Evolutionary conservation across 2,888 invertebrate genomes (phyloP).

Genomic region (Eurois occulta): DNA sequence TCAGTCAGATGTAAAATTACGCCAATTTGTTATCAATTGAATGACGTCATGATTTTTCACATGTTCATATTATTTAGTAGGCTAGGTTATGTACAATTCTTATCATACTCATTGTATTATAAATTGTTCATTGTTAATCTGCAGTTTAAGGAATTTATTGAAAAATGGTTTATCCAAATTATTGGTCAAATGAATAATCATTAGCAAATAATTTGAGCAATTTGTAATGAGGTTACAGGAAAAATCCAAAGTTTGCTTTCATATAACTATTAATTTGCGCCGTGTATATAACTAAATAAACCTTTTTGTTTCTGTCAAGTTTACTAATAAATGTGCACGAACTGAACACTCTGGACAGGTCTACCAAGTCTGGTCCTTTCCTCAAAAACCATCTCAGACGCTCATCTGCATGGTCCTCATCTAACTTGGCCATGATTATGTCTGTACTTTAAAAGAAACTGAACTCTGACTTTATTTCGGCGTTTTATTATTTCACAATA

Average conservation of each 20-base stretch:
- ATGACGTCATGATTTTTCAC: slow-evolving; percentile 9
- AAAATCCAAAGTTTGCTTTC: not conserved
- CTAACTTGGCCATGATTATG: not conserved
- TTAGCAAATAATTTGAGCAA: not conserved
- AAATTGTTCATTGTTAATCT: not conserved
- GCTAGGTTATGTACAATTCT: not conserved
- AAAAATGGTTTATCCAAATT: slow-evolving; percentile 4
- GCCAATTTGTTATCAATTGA: slow-evolving; percentile 29
- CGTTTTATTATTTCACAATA: not conserved
- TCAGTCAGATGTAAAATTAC: slow-evolving; percentile 2
- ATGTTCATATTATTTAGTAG: not conserved
- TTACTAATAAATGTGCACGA: not conserved
- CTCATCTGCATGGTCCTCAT: not conserved
- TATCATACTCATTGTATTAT: slow-evolving; percentile 4
- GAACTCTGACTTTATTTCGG: not conserved
- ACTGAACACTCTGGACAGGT: not conserved
- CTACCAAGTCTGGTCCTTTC: not conserved
- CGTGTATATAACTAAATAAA: not conserved
- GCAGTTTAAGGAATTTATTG: slow-evolving; percentile 11
- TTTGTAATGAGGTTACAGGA: not conserved
- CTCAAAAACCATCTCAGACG: not conserved
- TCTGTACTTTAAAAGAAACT: not conserved
- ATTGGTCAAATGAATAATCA: slow-evolving; percentile 13
- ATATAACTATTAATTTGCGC: not conserved
- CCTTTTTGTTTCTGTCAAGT: not conserved